Base-by-base conservation (phyloP, 2,113 vertebrate genomes). In the Colinus virginianus region DNA sequence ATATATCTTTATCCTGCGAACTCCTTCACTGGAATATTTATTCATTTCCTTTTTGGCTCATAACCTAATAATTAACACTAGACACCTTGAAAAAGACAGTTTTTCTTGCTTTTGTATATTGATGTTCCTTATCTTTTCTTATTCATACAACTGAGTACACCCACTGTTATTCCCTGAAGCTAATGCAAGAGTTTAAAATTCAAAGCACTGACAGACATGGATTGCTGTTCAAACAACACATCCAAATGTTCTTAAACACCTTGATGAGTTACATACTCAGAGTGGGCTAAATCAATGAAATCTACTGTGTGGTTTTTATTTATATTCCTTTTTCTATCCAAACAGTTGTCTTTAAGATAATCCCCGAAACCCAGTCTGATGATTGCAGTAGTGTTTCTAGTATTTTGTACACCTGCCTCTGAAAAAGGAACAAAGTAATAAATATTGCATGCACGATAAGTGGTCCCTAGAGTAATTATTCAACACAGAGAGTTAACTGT, bases 161-260 rank as follows among this genome's bases (percentile, higher is more conserved):
- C 88, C 91, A 90, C 91, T 94, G 83, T 67, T 88, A 71, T 90
- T 89, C 75, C 85, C 93, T 90, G 82, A 88, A 80, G 84, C 92
- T 96, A 86, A 79, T 93, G 30, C 6, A 78, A 90, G 64, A 59
- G 90, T 97, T 97, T 94, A 88, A 93, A 97, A 95, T 95, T 95
- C 84, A 97, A 85, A 90, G 96, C 88, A 90, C 78, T 91, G 49
- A 61, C 51, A 94, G 88, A 71, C 62, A 17, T 80, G 45, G n/a
- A 91, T 95, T 91, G 92, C 88, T 97, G 51, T 95, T 96, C 87
- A 88, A 93, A 97, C 94, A 94, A 84, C 77, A 80, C 67, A 61
- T 49, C 71, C 89, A 72, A 95, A 30, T 91, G 82, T 94, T 90
- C 80, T 90, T 66, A 95, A 90, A 94, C 86, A 92, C 86, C 88